These are phyloP conservation scores for Coregonus ussuriensis DNA, from an alignment of 2,797 vertebrate species.

Conservation along the genomic window DNA sequence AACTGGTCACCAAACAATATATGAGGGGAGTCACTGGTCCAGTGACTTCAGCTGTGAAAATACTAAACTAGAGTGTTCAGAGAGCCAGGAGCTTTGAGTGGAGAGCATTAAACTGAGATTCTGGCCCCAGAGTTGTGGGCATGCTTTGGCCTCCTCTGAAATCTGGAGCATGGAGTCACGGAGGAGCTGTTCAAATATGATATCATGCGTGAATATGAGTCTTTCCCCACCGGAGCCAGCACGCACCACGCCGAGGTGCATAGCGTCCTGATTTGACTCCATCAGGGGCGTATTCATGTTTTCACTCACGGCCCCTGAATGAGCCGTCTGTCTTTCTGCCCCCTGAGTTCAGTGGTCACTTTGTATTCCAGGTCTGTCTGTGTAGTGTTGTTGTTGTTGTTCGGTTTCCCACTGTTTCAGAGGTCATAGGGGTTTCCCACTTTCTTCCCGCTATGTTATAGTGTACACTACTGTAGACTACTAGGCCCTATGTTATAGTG, in stretches of 20 bases:
- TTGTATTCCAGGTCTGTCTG: neutral
- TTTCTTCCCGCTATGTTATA: no score
- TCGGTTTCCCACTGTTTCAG: no score
- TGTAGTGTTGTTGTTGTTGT: neutral
- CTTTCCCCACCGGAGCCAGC: neutral
- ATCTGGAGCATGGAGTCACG: neutral
- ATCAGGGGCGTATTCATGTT: neutral
- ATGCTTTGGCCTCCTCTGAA: neutral
- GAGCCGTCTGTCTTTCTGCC: neutral
- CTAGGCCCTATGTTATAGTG: no score
- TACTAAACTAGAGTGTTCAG: neutral
- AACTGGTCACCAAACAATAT: neutral
- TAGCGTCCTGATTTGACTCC: neutral
- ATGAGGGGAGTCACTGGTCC: neutral
- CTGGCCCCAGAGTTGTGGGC: neutral
- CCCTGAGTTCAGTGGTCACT: neutral
- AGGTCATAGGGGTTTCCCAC: no score
- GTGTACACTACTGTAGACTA: no score
- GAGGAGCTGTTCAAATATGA: slow-evolving; percentile 4
- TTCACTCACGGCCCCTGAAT: neutral
- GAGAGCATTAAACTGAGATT: neutral
- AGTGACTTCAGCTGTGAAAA: neutral
- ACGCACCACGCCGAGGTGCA: neutral
- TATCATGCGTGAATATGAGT: slow-evolving; percentile 14
- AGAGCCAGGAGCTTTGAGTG: neutral